Conservation (phyloP, 1,140 invertebrate species). For the Pygmarrhopalites habei region DNA sequence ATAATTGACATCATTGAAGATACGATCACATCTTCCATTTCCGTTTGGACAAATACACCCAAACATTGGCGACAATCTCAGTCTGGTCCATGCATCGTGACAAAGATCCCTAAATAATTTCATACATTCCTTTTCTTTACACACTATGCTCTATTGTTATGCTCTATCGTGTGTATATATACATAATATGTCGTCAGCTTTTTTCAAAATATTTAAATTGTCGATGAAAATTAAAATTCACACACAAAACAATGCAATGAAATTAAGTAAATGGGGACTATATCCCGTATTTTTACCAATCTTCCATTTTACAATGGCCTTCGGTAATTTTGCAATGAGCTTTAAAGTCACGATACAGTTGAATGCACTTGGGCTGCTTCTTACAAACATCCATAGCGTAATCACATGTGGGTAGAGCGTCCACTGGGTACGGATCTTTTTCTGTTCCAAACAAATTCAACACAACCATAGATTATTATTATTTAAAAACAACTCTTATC, state of each 20-base stretch:
- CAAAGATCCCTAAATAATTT: constrained; percentile 60
- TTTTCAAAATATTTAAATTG: too few species aligned
- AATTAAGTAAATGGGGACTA: background rate
- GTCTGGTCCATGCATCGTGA: constrained; percentile 71
- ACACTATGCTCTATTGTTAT: too few species aligned
- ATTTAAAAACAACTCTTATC: too few species aligned
- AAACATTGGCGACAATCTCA: constrained; percentile 75
- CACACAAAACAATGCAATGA: too few species aligned
- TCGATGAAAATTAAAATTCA: too few species aligned
- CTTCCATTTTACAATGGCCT: constrained; percentile 76
- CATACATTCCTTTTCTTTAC: too few species aligned
- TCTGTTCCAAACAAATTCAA: constrained; percentile 57
- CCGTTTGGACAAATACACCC: constrained; percentile 84
- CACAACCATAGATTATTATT: too few species aligned
- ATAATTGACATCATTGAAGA: constrained; percentile 77
- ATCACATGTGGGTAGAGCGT: constrained; percentile 76
- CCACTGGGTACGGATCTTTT: constrained; percentile 75
- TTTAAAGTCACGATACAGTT: constrained; percentile 75
- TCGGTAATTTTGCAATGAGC: constrained; percentile 71
- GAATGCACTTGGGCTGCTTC: constrained; percentile 59
- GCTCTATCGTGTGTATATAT: too few species aligned
- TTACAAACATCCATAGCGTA: constrained; percentile 75
- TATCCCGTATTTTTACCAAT: constrained; percentile 56
- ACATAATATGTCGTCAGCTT: too few species aligned
- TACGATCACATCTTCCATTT: constrained; percentile 73